These are phyloP conservation scores for Catharus bicknelli DNA, from an alignment of 2,113 vertebrate genomes.

Conservation along the genomic window DNA sequence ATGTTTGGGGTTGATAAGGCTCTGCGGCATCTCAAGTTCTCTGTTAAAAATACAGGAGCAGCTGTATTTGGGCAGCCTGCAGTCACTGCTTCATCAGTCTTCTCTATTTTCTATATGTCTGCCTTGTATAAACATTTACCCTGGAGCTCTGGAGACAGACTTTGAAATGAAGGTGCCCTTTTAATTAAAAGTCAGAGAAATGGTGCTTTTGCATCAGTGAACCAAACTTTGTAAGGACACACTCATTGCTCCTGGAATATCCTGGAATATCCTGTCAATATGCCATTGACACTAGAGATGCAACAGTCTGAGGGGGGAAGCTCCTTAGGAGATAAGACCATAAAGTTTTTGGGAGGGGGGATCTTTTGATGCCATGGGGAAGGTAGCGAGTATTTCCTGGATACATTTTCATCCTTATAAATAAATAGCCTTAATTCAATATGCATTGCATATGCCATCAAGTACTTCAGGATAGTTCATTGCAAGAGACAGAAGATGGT, in stretches of 20 bases:
- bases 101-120: conserved; percentile 1
- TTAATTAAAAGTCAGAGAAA: conserved; percentile 32
- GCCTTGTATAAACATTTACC: conserved; percentile 53
- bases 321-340: background rate
- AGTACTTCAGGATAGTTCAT: background rate
- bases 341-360: background rate
- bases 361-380: background rate
- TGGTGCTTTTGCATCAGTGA: conserved; percentile 8
- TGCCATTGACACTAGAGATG: background rate
- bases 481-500: background rate
- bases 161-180: conserved; percentile 42
- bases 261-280: background rate
- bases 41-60: conserved; percentile 15
- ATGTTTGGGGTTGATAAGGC: conserved; percentile 43
- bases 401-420: background rate
- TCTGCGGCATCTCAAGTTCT: background rate
- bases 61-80: conserved; percentile 15
- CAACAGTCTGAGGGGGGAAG: background rate
- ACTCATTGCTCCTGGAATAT: background rate
- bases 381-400: background rate
- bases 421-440: background rate
- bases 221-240: background rate
- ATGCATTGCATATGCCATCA: background rate
- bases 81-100: background rate
- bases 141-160: conserved; percentile 14